Evolutionary conservation across 2,888 invertebrate genomes (phyloP), one percentile per base, ranked within the genome.

Genomic region (Agrotis puta): DNA sequence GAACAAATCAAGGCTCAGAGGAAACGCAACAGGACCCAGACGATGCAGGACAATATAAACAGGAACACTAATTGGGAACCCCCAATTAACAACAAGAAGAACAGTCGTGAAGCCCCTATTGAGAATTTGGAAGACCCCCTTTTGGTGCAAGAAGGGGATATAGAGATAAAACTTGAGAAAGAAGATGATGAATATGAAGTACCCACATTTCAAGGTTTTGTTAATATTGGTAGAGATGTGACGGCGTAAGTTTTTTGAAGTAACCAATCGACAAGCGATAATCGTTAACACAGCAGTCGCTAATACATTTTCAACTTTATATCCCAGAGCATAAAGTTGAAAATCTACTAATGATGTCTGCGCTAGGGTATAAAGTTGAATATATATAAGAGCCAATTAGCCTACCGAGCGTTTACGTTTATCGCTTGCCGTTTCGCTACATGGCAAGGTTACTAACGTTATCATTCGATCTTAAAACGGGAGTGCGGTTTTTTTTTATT

Each of bases 1-100:
- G 91, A 89, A 0, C 78, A 92, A 39, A 89, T 92, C n/a, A 88
- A 87, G 4, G 87, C 85, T 0, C 81, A 88, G 20, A 82, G 84
- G 14, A 85, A 82, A 39, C 68, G 82, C 2, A 88, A 87, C 27
- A 74, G 78, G 24, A 70, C 74, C 2, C 64, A 61, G 45, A 53
- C 71, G 0, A 57, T 73, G 18, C 71, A 72, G 20, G 80, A 77
- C 24, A 82, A 77, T 39, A 83, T 78, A 11, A 73, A 76, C 6
- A 70, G 43, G 0, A 70, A 27, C 43, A 65, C 72, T 0, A 75
- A 77, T 24, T 79, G 75, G 78, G 85, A 82, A 16, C 64, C 82
- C 0, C 14, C 54, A 0, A 77, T 76, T 13, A 18, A 61, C 0
- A 51, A 53, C 16, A 82, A 68, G 33, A 66, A 62, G 9, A 58